Conservation (phyloP, 2,888 invertebrate genomes). For the Leptarthrus brevirostris region DNA sequence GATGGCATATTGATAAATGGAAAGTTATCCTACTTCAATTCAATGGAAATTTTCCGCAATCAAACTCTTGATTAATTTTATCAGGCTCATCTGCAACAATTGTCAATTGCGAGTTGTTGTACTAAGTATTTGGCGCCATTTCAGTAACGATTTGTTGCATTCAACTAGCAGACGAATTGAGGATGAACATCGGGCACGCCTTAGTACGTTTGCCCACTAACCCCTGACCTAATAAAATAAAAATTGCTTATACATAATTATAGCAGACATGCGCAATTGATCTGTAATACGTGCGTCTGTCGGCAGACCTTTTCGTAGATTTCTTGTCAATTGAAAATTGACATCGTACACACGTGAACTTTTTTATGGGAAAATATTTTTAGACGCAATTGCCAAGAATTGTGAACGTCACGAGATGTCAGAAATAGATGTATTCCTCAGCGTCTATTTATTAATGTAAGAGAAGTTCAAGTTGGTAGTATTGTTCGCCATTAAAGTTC, state of each 20-base stretch:
- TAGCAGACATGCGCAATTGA: neutral
- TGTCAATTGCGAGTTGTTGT: conserved; percentile 20
- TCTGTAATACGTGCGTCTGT: neutral
- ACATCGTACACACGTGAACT: neutral
- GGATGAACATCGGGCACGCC: neutral
- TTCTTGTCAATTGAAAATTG: neutral
- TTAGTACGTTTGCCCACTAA: neutral
- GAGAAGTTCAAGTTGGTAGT: too few species aligned
- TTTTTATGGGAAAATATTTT: neutral
- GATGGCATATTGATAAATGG: conserved; percentile 26
- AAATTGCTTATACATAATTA: conserved; percentile 2
- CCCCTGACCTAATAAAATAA: neutral
- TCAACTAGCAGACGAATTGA: neutral
- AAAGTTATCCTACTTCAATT: conserved; percentile 34
- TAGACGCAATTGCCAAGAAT: neutral
- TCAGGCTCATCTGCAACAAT: conserved; percentile 12
- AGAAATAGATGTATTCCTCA: neutral
- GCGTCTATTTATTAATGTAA: too few species aligned
- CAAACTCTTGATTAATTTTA: conserved; percentile 29
- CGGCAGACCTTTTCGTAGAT: neutral
- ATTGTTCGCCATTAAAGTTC: too few species aligned
- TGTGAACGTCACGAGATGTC: neutral
- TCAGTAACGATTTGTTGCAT: neutral
- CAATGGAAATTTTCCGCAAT: conserved; percentile 38
- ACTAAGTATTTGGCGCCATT: conserved; percentile 29